Evolutionary conservation across 1,140 invertebrate genomes (phyloP), one percentile per base, ranked within the genome.

Genomic region (Bombus cullumanus): DNA sequence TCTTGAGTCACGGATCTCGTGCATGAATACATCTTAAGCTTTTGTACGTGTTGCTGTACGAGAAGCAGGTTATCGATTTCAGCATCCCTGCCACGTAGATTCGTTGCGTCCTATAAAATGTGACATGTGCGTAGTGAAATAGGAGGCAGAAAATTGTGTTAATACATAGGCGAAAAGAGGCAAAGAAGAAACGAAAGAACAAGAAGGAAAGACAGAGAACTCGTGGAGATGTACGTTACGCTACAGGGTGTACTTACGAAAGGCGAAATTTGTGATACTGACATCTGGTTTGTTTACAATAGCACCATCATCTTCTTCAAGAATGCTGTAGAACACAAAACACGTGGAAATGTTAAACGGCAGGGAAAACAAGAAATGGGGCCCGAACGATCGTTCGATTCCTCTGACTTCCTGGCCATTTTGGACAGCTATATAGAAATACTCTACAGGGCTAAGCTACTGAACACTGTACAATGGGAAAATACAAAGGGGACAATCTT

Each of bases 291-390:
- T 66, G 78, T 95, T 96, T 97, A 94, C 86, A 93, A 91, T 59
- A 86, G 86, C 84, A 89, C 89, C 96, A 97, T 96, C 95, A 97
- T 95, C 96, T 97, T 97, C 96, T 97, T 97, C 96, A 97, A 96
- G 96, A 97, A 97, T 94, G 96, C 97, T 97, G 96, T 89, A 96
- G 97, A 96, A 93, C 89, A 92, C 90, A 95, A 92, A 93, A 94
- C 88, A 83, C 77, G 84, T 88, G 91, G 91, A 88, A 74, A 76
- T 79, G 84, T 88, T 83, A 90, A 88, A 83, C 34, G 57, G 37
- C 22, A 47, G 80, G 43, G 39, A 66, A 13, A 39, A 18, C 64
- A 66, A 57, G 41, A 57, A 41, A 9, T 1, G 13, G 39, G 66
- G 22, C 31, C 81, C 85, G 73, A 43, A 66, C 43, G 43, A 76